Evolutionary conservation across 1,140 invertebrate genomes (phyloP).

Genomic region (Drosophila sp.): DNA sequence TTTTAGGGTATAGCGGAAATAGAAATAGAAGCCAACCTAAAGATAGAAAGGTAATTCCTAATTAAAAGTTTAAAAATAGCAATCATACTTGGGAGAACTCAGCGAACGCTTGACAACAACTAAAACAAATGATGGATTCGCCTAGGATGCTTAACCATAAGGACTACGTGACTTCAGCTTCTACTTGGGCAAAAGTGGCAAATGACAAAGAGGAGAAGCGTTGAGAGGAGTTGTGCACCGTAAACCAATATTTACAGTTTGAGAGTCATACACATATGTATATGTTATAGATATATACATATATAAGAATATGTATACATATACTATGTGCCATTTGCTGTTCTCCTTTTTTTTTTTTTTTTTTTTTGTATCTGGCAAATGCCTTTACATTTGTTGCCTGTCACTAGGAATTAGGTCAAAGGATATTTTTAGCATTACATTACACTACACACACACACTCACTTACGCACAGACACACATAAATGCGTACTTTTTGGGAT

Average conservation of each 20-base stretch:
- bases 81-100: too few species aligned
- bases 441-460: neutral
- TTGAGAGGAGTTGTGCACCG: too few species aligned
- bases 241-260: neutral
- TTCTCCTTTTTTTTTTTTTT: conserved; percentile 34
- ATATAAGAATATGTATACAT: conserved; percentile 48
- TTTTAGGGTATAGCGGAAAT: too few species aligned
- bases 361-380: conserved; percentile 51
- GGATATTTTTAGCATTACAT: conserved; percentile 65
- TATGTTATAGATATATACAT: neutral
- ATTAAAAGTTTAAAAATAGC: too few species aligned
- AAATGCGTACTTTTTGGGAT: neutral
- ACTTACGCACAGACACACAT: conserved; percentile 11
- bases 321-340: conserved; percentile 34
- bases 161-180: too few species aligned
- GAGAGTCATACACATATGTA: neutral
- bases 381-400: conserved; percentile 68
- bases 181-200: too few species aligned
- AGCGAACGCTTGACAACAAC: too few species aligned
- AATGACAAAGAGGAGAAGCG: too few species aligned
- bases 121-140: too few species aligned
- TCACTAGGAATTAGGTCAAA: conserved; percentile 75
- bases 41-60: too few species aligned
- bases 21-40: too few species aligned
- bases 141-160: too few species aligned